These are phyloP conservation scores for Centrocercus urophasianus DNA, from an alignment of 2,113 vertebrate species.

Conservation along the genomic window DNA sequence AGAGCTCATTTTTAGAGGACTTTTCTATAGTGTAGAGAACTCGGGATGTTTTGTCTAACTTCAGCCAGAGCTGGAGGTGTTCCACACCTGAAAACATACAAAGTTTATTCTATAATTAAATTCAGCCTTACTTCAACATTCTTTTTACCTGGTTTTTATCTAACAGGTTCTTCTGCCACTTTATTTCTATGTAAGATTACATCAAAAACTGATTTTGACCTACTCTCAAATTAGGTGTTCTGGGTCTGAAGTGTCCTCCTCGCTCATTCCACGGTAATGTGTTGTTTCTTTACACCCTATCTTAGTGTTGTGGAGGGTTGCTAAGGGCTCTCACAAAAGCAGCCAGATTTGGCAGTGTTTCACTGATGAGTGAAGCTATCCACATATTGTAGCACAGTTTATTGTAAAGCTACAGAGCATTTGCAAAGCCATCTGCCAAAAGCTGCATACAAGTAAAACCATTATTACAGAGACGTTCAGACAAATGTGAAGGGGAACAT, in stretches of 20 bases:
- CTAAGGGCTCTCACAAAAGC: conserved; percentile 6
- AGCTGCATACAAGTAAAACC: background rate
- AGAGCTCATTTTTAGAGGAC: background rate
- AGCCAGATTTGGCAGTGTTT: conserved; percentile 19
- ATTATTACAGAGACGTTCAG: background rate
- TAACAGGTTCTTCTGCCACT: background rate
- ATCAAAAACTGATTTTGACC: background rate
- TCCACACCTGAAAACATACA: background rate
- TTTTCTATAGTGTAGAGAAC: background rate
- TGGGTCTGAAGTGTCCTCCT: background rate
- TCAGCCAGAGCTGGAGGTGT: background rate
- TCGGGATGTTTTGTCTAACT: background rate
- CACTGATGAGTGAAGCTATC: background rate
- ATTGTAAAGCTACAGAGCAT: background rate
- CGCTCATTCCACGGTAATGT: background rate
- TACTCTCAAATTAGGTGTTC: background rate
- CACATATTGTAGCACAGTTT: background rate
- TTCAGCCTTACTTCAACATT: background rate
- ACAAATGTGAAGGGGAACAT: background rate
- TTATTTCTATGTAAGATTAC: background rate
- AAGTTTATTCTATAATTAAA: background rate
- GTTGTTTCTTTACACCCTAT: fast-evolving
- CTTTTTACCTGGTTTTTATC: background rate
- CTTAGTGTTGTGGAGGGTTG: background rate
- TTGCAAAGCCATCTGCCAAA: conserved; percentile 14